phyloP scores from a whole-genome alignment of 1,140 invertebrate species.

The Tetraneura akinire region DNA sequence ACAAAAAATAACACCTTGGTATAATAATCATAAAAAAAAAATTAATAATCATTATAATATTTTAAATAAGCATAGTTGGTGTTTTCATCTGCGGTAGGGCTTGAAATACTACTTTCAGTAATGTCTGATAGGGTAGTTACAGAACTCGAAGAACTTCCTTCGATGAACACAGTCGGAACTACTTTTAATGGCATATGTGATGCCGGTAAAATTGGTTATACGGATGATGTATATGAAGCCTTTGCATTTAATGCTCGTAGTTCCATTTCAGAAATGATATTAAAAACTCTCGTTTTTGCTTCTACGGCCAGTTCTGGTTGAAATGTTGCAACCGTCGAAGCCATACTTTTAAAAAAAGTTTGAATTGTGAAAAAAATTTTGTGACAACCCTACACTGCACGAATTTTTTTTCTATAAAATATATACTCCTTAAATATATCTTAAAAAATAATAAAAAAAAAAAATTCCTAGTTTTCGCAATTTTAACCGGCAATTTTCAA shows the following conservation, averaged over 20 bases:
- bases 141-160: not conserved
- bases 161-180: not conserved
- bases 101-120: not conserved
- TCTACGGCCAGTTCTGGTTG: not conserved
- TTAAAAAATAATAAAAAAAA: no score
- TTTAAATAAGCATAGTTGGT: not conserved
- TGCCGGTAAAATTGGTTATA: not conserved
- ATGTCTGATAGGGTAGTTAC: not conserved
- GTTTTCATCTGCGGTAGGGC: not conserved
- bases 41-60: not conserved
- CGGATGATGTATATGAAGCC: not conserved
- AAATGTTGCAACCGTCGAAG: not conserved
- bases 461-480: no score
- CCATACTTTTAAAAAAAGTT: constrained; percentile 8
- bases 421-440: no score
- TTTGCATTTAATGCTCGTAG: not conserved
- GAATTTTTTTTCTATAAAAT: no score
- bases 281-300: not conserved
- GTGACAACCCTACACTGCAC: no score
- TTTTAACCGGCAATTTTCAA: no score
- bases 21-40: not conserved
- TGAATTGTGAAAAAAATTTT: no score
- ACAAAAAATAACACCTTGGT: no score
- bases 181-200: not conserved
- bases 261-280: not conserved